phyloP scores from a whole-genome alignment of 1,140 invertebrate species.

The Eriocheir sinensis region DNA sequence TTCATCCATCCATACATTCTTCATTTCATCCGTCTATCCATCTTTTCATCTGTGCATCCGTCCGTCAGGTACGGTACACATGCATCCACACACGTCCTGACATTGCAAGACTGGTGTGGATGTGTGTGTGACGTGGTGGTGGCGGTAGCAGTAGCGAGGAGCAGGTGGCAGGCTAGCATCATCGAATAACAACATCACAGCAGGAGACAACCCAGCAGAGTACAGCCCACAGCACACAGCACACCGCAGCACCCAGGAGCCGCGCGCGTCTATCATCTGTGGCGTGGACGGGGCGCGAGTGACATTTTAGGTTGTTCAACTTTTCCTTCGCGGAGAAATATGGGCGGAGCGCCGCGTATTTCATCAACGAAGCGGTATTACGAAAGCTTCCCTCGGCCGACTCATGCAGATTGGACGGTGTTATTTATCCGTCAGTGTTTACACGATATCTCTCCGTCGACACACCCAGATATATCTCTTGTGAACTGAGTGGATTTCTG shows the following conservation, averaged over 20 bases:
- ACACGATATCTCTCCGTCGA: neutral
- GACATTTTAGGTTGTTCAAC: conserved; percentile 17
- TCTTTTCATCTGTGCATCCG: no score
- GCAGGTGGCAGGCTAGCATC: no score
- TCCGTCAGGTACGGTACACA: no score
- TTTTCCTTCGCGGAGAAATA: neutral
- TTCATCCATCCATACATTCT: no score
- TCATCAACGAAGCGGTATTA: conserved; percentile 23
- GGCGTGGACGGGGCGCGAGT: neutral
- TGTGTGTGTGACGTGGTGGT: neutral
- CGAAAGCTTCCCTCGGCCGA: conserved; percentile 1
- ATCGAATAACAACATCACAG: no score
- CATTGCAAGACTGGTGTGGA: neutral
- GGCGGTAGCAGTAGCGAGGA: no score
- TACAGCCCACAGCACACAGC: no score
- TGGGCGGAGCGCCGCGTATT: neutral
- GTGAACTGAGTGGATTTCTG: neutral
- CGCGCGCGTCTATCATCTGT: neutral
- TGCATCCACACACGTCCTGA: neutral
- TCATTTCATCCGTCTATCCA: no score
- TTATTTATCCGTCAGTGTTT: conserved; percentile 17
- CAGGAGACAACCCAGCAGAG: no score
- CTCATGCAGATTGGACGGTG: conserved; percentile 20
- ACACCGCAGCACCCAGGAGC: neutral
- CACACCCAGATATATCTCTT: neutral